phyloP scores from a whole-genome alignment of 1,140 invertebrate species.

The Apolygus lucorum region DNA sequence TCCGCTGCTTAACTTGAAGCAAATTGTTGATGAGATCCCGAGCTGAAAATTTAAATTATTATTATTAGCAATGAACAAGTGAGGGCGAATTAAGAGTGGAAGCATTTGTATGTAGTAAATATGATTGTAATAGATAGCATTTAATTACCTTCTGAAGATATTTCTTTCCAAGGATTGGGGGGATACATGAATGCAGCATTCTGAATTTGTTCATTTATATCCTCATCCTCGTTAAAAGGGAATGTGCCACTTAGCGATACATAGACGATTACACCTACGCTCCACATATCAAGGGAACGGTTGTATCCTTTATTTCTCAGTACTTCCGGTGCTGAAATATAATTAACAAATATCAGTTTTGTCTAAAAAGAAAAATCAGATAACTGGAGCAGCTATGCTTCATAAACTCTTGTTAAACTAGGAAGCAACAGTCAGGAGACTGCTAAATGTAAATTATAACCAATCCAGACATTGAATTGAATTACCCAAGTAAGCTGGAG shows the following conservation, averaged over 20 bases:
- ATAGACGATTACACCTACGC: conserved; percentile 96
- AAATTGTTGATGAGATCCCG: conserved; percentile 97
- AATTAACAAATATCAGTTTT: too few species aligned
- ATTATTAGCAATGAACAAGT: background rate
- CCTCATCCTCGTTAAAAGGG: conserved; percentile 99
- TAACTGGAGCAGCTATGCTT: too few species aligned
- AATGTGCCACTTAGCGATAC: conserved; percentile 94
- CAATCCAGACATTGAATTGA: too few species aligned
- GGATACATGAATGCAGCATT: conserved; percentile 99
- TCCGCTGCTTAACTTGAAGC: conserved; percentile 96
- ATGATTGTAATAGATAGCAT: too few species aligned
- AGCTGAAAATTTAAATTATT: conserved; percentile 64
- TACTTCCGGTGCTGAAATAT: conserved; percentile 84
- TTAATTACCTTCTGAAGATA: conserved; percentile 85
- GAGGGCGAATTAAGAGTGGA: too few species aligned
- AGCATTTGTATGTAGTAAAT: too few species aligned
- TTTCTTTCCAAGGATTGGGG: conserved; percentile 94
- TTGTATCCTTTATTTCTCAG: conserved; percentile 98
- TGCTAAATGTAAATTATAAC: background rate
- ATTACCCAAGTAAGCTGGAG: conserved; percentile 87
- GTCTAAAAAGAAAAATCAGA: too few species aligned
- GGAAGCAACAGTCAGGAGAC: background rate
- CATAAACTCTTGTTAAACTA: too few species aligned
- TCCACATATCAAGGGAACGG: conserved; percentile 98
- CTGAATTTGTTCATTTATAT: conserved; percentile 98